Percentiles rank a stretch among this genome's conserved stretches.
These are phyloP conservation scores for Brachynemurus nebulosus DNA, from an alignment of 2,888 invertebrate species.

Conservation along the genomic window DNA sequence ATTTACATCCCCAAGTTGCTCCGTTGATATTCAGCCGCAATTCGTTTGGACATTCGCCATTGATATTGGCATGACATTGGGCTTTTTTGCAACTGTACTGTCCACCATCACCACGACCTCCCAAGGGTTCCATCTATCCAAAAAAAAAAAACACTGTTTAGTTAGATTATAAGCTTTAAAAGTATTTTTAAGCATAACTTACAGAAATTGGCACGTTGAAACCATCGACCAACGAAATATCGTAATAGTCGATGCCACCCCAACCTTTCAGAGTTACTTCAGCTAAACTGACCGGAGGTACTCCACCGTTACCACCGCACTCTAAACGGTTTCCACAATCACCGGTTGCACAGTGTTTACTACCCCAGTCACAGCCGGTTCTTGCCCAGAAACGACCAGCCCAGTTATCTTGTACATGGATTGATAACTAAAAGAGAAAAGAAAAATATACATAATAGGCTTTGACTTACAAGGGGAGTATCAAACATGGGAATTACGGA, in stretches of 20 bases:
- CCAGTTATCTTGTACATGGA: constrained; percentile 26
- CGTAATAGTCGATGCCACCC: constrained; percentile 33
- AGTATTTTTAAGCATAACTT: constrained; percentile 11
- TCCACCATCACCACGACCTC: constrained; percentile 22
- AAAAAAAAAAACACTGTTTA: constrained; percentile 12
- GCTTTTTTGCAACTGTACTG: constrained; percentile 28
- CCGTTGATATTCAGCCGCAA: constrained; percentile 19
- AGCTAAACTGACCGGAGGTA: constrained; percentile 30
- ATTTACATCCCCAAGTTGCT: constrained; percentile 32
- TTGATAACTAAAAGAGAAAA: constrained; percentile 14
- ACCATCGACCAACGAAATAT: constrained; percentile 37
- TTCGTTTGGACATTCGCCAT: constrained; percentile 29
- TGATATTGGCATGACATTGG: constrained; percentile 27
- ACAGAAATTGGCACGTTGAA: constrained; percentile 30
- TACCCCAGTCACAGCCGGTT: constrained; percentile 31
- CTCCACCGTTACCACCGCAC: constrained; percentile 33
- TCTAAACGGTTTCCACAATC: constrained; percentile 30
- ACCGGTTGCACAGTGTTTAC: constrained; percentile 27
- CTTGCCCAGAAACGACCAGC: constrained; percentile 33
- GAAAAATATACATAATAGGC: too few relatives aligned
- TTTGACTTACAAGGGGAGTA: too few relatives aligned
- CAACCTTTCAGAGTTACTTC: constrained; percentile 32
- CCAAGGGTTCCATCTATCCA: constrained; percentile 24
- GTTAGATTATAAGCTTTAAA: background rate
- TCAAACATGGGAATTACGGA: too few relatives aligned